Conservation (phyloP, 2,888 invertebrate genomes). For the Lepidocyrtinus sp. region DNA sequence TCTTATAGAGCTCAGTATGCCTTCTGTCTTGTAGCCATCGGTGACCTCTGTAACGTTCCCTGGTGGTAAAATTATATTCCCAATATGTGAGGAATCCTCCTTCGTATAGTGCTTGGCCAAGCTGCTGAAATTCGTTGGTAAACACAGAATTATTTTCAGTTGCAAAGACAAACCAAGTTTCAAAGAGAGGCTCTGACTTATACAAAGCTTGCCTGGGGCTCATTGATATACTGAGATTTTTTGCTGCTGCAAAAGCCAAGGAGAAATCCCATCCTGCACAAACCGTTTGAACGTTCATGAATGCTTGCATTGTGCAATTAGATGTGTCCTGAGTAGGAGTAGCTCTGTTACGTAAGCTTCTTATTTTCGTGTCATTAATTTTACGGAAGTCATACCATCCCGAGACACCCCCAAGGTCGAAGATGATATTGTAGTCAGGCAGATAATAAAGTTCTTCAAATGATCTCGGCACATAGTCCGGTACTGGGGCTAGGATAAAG, state of each 20-base stretch:
- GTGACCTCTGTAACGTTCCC: slow-evolving; percentile 16
- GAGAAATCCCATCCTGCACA: slow-evolving; percentile 54
- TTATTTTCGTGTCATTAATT: slow-evolving; percentile 21
- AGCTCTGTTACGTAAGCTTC: neutral
- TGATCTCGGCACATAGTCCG: slow-evolving; percentile 39
- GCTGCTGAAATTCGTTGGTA: slow-evolving; percentile 34
- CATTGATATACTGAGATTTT: slow-evolving; percentile 36
- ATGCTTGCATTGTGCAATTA: slow-evolving; percentile 25
- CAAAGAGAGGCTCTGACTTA: slow-evolving; percentile 36
- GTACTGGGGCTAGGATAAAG: slow-evolving; percentile 41
- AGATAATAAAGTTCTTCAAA: slow-evolving; percentile 29
- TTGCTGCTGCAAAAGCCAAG: slow-evolving; percentile 36
- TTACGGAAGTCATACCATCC: slow-evolving; percentile 51
- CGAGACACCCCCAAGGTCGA: slow-evolving; percentile 54
- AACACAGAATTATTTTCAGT: slow-evolving; percentile 30
- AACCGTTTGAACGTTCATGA: slow-evolving; percentile 39
- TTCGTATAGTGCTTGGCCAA: slow-evolving; percentile 27
- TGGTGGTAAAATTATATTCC: slow-evolving; percentile 18
- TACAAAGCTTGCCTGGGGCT: slow-evolving; percentile 18
- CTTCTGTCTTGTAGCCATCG: slow-evolving; percentile 16
- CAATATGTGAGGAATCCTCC: slow-evolving; percentile 9
- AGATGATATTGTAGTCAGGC: slow-evolving; percentile 46
- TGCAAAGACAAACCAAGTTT: slow-evolving; percentile 49
- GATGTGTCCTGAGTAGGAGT: slow-evolving; percentile 24
- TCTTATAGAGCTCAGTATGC: slow-evolving; percentile 6